Conservation (phyloP, 2,888 invertebrate species). For the Tenthredo distinguenda region DNA sequence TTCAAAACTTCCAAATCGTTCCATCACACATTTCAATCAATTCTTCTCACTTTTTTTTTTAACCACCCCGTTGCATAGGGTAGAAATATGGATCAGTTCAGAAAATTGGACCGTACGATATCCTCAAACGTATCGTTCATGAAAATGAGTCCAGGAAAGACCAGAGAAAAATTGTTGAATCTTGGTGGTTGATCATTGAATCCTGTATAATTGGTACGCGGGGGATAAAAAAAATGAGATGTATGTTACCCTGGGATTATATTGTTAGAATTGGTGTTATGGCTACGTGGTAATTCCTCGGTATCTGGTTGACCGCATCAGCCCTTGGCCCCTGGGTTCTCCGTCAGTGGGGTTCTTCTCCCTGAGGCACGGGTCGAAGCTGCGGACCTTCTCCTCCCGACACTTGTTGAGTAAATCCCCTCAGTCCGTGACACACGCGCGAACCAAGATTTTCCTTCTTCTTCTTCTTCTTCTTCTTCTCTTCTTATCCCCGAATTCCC, state of each 20-base stretch:
- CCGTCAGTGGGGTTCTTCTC: background rate
- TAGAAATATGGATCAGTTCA: no score
- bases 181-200: no score
- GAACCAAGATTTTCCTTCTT: conserved; percentile 23
- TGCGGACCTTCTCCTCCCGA: conserved; percentile 60
- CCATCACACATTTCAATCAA: background rate
- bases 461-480: background rate
- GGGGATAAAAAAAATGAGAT: no score
- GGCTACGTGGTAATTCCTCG: conserved; percentile 28
- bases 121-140: no score
- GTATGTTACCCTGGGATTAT: background rate
- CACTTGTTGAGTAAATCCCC: conserved; percentile 77
- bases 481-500: conserved; percentile 58
- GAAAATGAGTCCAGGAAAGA: no score
- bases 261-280: background rate
- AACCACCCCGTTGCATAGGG: no score
- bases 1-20: background rate
- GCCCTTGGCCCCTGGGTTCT: background rate
- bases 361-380: conserved; percentile 23
- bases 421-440: conserved; percentile 71
- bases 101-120: no score
- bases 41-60: no score
- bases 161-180: no score
- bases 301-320: conserved; percentile 32
- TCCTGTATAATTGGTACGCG: no score